These are phyloP conservation scores for Morelia viridis DNA, from an alignment of 2,797 vertebrate species.

Conservation along the genomic window DNA sequence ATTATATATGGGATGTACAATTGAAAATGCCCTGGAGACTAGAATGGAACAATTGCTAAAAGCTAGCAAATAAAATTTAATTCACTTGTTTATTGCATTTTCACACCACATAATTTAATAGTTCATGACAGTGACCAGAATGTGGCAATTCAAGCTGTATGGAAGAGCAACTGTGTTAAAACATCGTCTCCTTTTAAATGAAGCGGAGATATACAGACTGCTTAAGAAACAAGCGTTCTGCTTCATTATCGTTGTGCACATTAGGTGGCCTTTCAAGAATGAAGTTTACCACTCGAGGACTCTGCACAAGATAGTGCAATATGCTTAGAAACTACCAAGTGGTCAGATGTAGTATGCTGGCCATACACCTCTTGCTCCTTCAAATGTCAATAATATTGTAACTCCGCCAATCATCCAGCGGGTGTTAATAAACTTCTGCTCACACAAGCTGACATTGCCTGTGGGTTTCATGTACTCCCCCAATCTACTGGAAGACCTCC, in stretches of 20 bases:
- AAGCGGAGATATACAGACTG: background rate
- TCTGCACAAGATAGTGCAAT: background rate
- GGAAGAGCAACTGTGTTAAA: background rate
- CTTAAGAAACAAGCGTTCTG: background rate
- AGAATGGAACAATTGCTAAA: background rate
- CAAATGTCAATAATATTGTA: background rate
- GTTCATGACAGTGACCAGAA: constrained; percentile 11
- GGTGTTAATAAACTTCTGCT: background rate
- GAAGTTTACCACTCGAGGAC: background rate
- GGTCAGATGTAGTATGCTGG: too few relatives aligned
- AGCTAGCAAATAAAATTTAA: constrained; percentile 14
- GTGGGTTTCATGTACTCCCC: too few relatives aligned
- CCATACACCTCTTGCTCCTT: too few relatives aligned
- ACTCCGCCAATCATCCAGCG: background rate
- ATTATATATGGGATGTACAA: background rate
- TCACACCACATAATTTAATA: constrained; percentile 6
- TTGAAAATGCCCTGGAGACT: background rate
- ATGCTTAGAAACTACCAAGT: background rate
- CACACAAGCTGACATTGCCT: background rate
- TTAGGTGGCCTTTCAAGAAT: background rate
- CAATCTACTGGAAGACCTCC: background rate
- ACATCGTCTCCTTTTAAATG: background rate
- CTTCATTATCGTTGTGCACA: background rate
- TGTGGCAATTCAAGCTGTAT: background rate
- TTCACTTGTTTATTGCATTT: constrained; percentile 11